Evolutionary conservation across 2,888 invertebrate species (phyloP).

Genomic region (Cephonodes hylas): DNA sequence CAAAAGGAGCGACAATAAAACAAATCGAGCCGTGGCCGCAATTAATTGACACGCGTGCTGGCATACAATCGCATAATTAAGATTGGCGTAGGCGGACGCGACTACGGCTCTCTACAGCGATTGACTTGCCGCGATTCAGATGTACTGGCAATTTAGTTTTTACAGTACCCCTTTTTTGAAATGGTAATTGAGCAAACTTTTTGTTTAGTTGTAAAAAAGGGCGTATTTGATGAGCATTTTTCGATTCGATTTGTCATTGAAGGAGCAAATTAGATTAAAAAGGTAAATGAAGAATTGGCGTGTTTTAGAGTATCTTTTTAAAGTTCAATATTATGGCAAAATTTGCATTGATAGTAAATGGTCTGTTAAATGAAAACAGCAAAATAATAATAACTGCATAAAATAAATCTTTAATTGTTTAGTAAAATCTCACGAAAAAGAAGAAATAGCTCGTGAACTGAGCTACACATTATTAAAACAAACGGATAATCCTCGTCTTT

Average conservation of each 20-base stretch:
- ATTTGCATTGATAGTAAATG: too few species aligned
- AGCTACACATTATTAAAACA: too few species aligned
- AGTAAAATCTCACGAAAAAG: too few species aligned
- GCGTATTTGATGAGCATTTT: background rate
- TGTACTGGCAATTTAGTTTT: background rate
- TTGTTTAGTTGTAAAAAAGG: background rate
- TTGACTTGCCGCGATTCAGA: background rate
- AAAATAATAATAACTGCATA: too few species aligned
- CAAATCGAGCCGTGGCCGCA: constrained; percentile 35
- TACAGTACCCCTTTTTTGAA: background rate
- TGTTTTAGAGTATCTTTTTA: too few species aligned
- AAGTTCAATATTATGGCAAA: too few species aligned
- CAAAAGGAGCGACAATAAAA: constrained; percentile 34
- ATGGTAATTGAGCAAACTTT: background rate
- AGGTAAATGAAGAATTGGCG: too few species aligned
- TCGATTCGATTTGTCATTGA: background rate
- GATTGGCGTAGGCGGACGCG: constrained; percentile 51
- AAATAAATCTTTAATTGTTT: too few species aligned
- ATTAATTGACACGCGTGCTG: constrained; percentile 59
- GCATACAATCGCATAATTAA: constrained; percentile 60
- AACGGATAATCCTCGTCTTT: too few species aligned
- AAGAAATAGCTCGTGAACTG: too few species aligned
- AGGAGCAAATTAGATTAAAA: too few species aligned
- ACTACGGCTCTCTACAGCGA: constrained; percentile 23
- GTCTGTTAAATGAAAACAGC: too few species aligned